Percentiles rank a stretch among this genome's conserved stretches.
These are phyloP conservation scores for Falco columbarius DNA, from an alignment of 2,797 vertebrate genomes.

Conservation along the genomic window DNA sequence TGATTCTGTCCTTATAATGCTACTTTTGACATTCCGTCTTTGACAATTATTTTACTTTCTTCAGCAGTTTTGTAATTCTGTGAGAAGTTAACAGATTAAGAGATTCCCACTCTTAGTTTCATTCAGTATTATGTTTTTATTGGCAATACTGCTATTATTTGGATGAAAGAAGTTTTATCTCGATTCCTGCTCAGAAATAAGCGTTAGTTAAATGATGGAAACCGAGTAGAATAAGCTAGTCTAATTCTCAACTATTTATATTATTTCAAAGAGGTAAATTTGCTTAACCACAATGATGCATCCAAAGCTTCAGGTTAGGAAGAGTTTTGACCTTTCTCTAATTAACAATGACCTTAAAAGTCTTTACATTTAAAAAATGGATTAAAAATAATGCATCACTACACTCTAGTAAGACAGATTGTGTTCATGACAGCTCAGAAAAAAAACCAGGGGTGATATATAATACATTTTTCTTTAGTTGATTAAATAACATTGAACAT, in stretches of 20 bases:
- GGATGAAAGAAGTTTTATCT: neutral
- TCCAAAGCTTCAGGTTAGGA: neutral
- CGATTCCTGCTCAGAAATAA: neutral
- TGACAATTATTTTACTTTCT: neutral
- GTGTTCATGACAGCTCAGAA: neutral
- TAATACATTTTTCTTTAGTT: neutral
- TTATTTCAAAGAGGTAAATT: conserved; percentile 39
- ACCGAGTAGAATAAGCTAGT: neutral
- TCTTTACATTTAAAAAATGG: conserved; percentile 3
- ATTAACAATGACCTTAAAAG: conserved; percentile 27
- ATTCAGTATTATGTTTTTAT: neutral
- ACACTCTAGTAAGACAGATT: neutral
- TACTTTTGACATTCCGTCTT: neutral
- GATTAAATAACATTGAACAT: neutral
- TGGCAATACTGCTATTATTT: neutral
- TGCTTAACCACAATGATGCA: neutral
- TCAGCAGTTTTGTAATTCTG: neutral
- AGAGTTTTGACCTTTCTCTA: neutral
- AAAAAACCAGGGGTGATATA: neutral
- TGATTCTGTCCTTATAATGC: neutral
- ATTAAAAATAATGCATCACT: neutral
- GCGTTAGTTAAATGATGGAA: neutral
- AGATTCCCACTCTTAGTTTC: neutral
- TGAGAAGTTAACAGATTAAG: conserved; percentile 1
- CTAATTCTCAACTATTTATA: conserved; percentile 21